Base-by-base conservation (phyloP, 2,797 vertebrate genomes). In the Anomalospiza imberbis region DNA sequence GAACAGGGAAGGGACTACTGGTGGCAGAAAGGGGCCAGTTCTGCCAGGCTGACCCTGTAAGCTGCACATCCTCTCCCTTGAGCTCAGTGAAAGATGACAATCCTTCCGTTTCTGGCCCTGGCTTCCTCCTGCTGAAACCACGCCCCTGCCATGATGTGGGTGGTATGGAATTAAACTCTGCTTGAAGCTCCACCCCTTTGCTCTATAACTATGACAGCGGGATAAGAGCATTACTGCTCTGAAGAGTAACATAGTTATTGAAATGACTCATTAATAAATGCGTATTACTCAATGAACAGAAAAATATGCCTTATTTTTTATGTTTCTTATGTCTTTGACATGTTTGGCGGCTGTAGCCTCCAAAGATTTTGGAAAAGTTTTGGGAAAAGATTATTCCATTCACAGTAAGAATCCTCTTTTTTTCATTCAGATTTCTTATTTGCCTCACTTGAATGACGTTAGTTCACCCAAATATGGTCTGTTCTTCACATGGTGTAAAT, bases 71-170 rank as follows among this genome's bases (percentile, higher is more conserved):
- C 5, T 10, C 8, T 70, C 34, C 5, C 17, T 25, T 48, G 42
- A 78, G 21, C 42, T 32, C 0, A 0, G 31, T 55, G 31, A 31
- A 48, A 31, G 21, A 34, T 26, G 34, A 31, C 2, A 8, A 22
- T 62, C 21, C 26, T 48, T 70, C 31, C 2, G 6, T 71, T 70
- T 62, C 65, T 71, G 34, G 12, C 31, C 26, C 36, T 62, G 42
- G 20, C 31, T 62, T 70, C 42, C 21, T 62, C 17, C 21, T 55
- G 25, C 40, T 70, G 40, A 70, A 70, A 31, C 34, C 12, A 31
- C 22, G 17, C 26, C 4, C 42, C 10, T 4, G 2, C 34, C 6
- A 14, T 77, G 20, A 48, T 55, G 9, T 47, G 48, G 25, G 8
- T 70, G 42, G 42, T 34, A 31, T 47, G 48, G 55, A 62, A 55